Percentiles rank a stretch among this genome's conserved stretches.
Conservation (phyloP, 2,888 invertebrate genomes). For the Metellina segmentata region DNA sequence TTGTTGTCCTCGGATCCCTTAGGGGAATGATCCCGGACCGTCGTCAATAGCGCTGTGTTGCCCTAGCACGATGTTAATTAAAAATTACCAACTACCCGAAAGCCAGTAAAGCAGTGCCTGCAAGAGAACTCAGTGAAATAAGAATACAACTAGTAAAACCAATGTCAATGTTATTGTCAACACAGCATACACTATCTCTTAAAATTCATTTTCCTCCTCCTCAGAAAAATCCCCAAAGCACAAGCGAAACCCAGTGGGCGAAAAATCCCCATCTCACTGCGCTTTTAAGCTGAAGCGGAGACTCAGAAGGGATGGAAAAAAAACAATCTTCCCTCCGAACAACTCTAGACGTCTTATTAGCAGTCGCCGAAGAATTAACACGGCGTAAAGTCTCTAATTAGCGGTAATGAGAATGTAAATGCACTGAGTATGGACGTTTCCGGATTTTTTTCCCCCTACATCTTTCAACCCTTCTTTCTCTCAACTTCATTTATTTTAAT, state of each 20-base stretch:
- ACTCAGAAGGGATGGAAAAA: not conserved
- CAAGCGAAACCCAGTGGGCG: conserved; percentile 3
- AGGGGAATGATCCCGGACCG: too few species aligned
- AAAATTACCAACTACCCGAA: too few species aligned
- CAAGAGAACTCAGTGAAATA: too few species aligned
- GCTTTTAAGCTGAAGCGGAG: conserved; percentile 10
- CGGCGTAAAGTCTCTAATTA: conserved; percentile 73
- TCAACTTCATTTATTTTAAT: conserved; percentile 76
- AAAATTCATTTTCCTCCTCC: not conserved
- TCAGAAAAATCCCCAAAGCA: conserved; percentile 32
- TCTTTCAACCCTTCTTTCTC: conserved; percentile 4
- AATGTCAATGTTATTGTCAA: too few species aligned
- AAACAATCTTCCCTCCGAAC: conserved; percentile 49
- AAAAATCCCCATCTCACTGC: conserved; percentile 12
- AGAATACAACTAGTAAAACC: too few species aligned
- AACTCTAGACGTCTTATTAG: conserved; percentile 64
- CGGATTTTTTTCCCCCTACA: conserved; percentile 18
- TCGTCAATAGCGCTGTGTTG: too few species aligned
- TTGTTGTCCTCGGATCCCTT: too few species aligned
- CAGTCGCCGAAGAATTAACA: conserved; percentile 69
- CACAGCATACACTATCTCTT: not conserved
- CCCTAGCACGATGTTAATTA: too few species aligned
- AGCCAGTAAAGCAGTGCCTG: too few species aligned
- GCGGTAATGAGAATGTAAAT: conserved; percentile 74
- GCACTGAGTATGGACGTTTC: conserved; percentile 47